These are phyloP conservation scores for Apteryx owenii DNA, from an alignment of 2,113 vertebrate species.

Conservation along the genomic window DNA sequence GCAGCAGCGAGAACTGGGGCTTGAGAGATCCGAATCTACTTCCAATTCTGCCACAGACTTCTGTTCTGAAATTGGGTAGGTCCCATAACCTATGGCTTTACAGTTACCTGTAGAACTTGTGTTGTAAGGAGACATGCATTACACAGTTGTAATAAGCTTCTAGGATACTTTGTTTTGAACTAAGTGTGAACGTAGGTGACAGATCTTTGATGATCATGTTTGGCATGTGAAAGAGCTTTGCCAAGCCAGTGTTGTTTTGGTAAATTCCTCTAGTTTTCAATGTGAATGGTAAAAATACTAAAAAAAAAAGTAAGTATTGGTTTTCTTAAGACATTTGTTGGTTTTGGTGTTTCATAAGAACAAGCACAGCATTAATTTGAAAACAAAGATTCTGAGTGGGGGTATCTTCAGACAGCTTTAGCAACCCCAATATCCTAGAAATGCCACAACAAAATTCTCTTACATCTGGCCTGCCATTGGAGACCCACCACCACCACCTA, in stretches of 20 bases:
- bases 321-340: background rate
- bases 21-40: background rate
- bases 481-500: too few relatives aligned
- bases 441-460: background rate
- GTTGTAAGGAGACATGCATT: background rate
- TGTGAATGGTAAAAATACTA: accelerated
- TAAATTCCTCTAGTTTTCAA: background rate
- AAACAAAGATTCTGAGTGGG: background rate
- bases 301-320: background rate
- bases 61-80: background rate
- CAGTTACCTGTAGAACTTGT: background rate
- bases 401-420: background rate
- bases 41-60: background rate
- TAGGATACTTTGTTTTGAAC: accelerated
- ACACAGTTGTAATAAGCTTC: background rate
- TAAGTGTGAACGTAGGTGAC: background rate
- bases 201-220: background rate
- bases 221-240: background rate
- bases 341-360: background rate
- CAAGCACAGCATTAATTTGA: background rate
- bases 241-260: background rate
- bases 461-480: background rate
- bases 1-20: background rate
- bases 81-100: accelerated
- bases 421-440: background rate